phyloP scores from a whole-genome alignment of 2,888 invertebrate species.

The Spicauda simplicius region DNA sequence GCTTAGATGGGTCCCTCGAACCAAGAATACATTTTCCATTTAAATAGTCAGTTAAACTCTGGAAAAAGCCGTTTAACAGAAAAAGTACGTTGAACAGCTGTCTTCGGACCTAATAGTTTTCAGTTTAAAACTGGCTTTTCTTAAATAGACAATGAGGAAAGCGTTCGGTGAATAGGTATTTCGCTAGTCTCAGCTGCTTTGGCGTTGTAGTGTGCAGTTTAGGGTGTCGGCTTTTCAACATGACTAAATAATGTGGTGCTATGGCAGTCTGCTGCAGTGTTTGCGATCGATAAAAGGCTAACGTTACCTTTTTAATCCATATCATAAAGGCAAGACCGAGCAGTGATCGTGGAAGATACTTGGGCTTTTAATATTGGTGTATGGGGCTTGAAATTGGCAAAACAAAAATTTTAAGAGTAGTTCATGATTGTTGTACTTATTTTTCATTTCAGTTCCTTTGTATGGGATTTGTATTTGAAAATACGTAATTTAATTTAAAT shows the following conservation, averaged over 20 bases:
- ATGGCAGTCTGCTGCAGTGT: background rate
- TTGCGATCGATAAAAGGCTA: background rate
- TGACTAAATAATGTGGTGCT: background rate
- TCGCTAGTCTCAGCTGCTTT: background rate
- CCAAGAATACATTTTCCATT: no score
- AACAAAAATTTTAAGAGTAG: no score
- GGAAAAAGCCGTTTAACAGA: background rate
- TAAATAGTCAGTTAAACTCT: background rate
- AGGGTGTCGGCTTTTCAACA: background rate
- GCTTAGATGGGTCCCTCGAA: no score
- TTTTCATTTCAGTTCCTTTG: no score
- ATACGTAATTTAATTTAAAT: no score
- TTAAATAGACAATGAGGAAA: background rate
- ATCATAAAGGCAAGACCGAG: no score
- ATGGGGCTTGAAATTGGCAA: no score
- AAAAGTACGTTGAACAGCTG: background rate
- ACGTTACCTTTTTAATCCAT: no score
- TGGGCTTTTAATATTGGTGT: no score
- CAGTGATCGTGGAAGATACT: no score
- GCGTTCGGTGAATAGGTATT: background rate
- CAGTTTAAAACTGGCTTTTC: background rate
- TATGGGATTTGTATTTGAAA: no score
- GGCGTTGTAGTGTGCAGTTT: background rate
- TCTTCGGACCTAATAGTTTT: background rate
- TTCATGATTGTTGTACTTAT: no score